Evolutionary conservation across 2,113 vertebrate genomes (phyloP).

Genomic region (Silurus glanis): DNA sequence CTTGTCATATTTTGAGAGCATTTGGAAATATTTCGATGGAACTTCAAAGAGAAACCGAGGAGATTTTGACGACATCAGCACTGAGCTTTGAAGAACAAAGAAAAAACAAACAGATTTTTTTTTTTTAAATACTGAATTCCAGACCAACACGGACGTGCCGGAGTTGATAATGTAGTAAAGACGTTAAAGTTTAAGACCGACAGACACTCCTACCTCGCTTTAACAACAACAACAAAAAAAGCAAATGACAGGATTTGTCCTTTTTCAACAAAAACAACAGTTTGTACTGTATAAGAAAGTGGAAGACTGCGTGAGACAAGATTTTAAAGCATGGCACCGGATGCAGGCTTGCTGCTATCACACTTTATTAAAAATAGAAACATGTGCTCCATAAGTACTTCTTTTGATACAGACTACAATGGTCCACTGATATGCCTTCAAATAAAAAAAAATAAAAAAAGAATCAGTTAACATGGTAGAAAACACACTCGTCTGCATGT

Average conservation of each 20-base stretch:
- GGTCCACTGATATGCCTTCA: conserved; percentile 68
- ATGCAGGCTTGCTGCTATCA: conserved; percentile 65
- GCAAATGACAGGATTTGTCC: neutral
- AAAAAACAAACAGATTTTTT: neutral
- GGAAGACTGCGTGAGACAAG: neutral
- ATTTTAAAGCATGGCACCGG: conserved; percentile 53
- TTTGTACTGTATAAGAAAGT: neutral
- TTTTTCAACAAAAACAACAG: neutral
- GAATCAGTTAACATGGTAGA: conserved; percentile 60
- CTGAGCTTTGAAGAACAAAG: too few relatives aligned
- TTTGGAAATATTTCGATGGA: too few relatives aligned
- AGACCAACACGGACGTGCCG: neutral
- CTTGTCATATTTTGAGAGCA: too few relatives aligned
- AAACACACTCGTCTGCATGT: conserved; percentile 55
- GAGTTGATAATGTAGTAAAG: neutral
- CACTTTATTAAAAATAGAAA: conserved; percentile 77
- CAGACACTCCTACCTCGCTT: neutral
- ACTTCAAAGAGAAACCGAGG: too few relatives aligned
- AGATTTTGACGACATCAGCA: too few relatives aligned
- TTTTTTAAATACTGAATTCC: neutral
- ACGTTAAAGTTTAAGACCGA: neutral
- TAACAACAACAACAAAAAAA: neutral
- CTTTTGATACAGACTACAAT: conserved; percentile 71
- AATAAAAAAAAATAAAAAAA: conserved; percentile 61
- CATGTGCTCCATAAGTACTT: conserved; percentile 72